phyloP scores from a whole-genome alignment of 2,888 invertebrate genomes.

The Operophtera brumata region DNA sequence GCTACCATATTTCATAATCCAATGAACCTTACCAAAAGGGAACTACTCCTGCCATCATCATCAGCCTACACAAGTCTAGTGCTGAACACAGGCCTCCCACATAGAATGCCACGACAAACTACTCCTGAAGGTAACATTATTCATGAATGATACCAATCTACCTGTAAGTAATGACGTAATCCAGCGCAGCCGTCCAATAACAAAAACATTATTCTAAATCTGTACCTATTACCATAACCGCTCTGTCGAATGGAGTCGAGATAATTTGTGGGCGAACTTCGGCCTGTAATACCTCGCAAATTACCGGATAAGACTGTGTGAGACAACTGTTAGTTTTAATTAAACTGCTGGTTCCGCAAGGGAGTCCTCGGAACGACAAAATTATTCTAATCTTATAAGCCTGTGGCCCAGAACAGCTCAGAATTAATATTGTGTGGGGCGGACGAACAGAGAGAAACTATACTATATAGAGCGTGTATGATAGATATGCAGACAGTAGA shows the following conservation, averaged over 20 bases:
- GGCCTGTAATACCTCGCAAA: conserved; percentile 80
- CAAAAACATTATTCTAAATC: conserved; percentile 74
- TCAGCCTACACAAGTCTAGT: no score
- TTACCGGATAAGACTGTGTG: conserved; percentile 80
- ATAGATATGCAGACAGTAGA: neutral
- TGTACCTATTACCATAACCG: conserved; percentile 77
- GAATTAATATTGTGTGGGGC: conserved; percentile 70
- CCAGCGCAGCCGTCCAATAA: conserved; percentile 60
- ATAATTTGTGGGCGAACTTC: conserved; percentile 80
- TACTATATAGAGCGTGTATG: conserved; percentile 1
- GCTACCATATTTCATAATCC: no score
- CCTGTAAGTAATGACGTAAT: conserved; percentile 55
- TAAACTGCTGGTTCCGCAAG: conserved; percentile 77
- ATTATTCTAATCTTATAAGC: conserved; percentile 80
- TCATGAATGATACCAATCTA: conserved; percentile 1
- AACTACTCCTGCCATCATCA: no score
- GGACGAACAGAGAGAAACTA: conserved; percentile 39
- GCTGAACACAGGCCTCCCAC: no score
- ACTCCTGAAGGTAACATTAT: no score
- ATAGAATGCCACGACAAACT: no score
- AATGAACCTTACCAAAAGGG: no score
- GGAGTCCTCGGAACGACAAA: conserved; percentile 75
- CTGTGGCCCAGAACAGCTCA: conserved; percentile 65
- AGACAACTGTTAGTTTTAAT: conserved; percentile 81
- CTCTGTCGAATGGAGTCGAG: conserved; percentile 78